Evolutionary conservation across 2,113 vertebrate species (phyloP).

Genomic region (Anarrhichthys ocellatus): DNA sequence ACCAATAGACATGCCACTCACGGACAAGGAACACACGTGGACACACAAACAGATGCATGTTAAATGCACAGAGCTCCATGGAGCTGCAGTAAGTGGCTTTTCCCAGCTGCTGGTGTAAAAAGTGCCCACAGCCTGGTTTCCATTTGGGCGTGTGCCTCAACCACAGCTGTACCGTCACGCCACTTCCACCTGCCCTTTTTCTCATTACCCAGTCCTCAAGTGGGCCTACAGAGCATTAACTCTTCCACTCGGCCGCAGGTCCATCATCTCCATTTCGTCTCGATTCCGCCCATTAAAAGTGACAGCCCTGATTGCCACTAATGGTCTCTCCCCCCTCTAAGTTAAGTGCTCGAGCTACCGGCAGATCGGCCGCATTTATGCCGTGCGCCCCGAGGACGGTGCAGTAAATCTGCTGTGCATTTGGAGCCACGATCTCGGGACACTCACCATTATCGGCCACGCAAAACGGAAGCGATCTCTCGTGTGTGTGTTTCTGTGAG

Average conservation of each 20-base stretch:
- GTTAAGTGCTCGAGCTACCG: slow-evolving; percentile 72
- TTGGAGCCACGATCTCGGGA: slow-evolving; percentile 52
- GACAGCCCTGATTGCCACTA: slow-evolving; percentile 72
- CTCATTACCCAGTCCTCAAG: slow-evolving; percentile 58
- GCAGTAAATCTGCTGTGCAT: slow-evolving; percentile 45
- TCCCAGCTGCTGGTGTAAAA: slow-evolving; percentile 43
- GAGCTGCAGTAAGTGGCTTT: slow-evolving; percentile 38
- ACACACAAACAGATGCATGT: slow-evolving; percentile 9
- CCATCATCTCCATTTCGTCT: slow-evolving; percentile 61
- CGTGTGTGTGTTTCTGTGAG: neutral
- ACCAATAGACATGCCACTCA: neutral
- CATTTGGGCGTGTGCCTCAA: slow-evolving; percentile 34
- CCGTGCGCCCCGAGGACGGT: slow-evolving; percentile 19
- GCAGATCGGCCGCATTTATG: slow-evolving; percentile 44
- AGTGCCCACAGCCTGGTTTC: slow-evolving; percentile 57
- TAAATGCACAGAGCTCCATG: slow-evolving; percentile 8
- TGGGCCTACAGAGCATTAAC: slow-evolving; percentile 59
- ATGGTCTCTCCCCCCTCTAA: slow-evolving; percentile 56
- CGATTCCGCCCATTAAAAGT: slow-evolving; percentile 64
- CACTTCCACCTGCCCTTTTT: slow-evolving; percentile 67
- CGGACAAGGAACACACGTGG: neutral
- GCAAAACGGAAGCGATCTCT: slow-evolving; percentile 55
- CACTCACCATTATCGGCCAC: slow-evolving; percentile 60
- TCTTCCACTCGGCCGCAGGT: slow-evolving; percentile 54
- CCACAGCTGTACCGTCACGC: slow-evolving; percentile 48